Conservation (phyloP, 1,140 invertebrate species). For the Drosophila dunni region DNA sequence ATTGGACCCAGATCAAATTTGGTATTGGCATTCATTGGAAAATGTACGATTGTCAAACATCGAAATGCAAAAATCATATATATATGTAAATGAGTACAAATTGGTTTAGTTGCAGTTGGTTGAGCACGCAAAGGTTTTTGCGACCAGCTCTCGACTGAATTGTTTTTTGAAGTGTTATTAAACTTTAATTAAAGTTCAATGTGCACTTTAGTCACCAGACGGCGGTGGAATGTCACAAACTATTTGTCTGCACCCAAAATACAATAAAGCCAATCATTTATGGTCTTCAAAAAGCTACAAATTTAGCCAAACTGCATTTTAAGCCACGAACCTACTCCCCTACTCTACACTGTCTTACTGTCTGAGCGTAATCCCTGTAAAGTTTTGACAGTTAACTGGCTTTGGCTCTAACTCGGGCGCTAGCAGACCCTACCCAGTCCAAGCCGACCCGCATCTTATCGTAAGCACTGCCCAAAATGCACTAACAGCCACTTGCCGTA, state of each 20-base stretch:
- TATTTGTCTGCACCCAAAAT: not conserved
- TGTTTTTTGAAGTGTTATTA: conserved; percentile 26
- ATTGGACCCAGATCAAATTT: conserved; percentile 28
- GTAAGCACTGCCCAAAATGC: conserved; percentile 63
- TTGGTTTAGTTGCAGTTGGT: conserved; percentile 30
- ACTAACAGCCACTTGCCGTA: conserved; percentile 75
- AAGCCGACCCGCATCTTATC: conserved; percentile 55
- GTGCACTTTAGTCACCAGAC: not conserved
- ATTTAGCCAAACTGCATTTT: conserved; percentile 23
- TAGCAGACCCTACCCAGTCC: conserved; percentile 17
- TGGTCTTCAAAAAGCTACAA: conserved; percentile 9
- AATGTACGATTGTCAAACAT: conserved; percentile 10
- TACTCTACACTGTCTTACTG: conserved; percentile 1
- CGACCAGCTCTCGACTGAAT: not conserved
- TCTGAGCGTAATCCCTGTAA: conserved; percentile 37
- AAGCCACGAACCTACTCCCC: not conserved
- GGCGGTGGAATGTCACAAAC: conserved; percentile 15
- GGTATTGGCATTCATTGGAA: conserved; percentile 18
- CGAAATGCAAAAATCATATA: conserved; percentile 40
- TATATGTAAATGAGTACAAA: conserved; percentile 41
- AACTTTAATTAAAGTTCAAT: conserved; percentile 43
- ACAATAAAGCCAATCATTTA: conserved; percentile 27
- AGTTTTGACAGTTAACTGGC: conserved; percentile 47
- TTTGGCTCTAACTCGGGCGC: not conserved
- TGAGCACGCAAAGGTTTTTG: conserved; percentile 15